Evolutionary conservation across 2,113 vertebrate genomes (phyloP).

Genomic region (Crotalus helleri): DNA sequence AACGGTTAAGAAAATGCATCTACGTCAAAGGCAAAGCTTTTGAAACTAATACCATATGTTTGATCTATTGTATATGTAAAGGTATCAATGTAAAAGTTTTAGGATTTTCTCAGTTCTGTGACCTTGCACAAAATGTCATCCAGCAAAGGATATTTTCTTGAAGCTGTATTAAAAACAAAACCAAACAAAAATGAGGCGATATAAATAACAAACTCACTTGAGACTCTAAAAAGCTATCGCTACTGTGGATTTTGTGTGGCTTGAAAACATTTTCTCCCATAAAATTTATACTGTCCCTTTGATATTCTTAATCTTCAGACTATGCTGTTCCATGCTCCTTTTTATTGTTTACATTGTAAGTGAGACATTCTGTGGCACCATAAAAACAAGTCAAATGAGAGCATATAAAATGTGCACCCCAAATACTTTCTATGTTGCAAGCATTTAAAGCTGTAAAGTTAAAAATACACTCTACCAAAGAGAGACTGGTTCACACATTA

Average conservation of each 20-base stretch:
- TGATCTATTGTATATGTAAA: constrained; percentile 6
- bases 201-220: background rate
- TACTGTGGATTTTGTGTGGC: background rate
- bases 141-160: background rate
- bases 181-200: background rate
- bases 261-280: background rate
- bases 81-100: constrained; percentile 12
- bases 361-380: background rate
- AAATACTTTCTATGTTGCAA: background rate
- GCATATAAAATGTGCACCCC: background rate
- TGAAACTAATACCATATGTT: constrained; percentile 29
- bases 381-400: background rate
- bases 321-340: background rate
- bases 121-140: background rate
- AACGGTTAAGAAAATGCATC: constrained; percentile 8
- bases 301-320: background rate
- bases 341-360: background rate
- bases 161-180: background rate
- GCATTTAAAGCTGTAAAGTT: background rate
- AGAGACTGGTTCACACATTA: background rate
- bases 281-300: background rate
- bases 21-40: constrained; percentile 13
- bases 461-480: background rate
- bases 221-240: background rate
- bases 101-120: background rate